phyloP scores from a whole-genome alignment of 2,113 vertebrate genomes.

The Gila orcuttii region DNA sequence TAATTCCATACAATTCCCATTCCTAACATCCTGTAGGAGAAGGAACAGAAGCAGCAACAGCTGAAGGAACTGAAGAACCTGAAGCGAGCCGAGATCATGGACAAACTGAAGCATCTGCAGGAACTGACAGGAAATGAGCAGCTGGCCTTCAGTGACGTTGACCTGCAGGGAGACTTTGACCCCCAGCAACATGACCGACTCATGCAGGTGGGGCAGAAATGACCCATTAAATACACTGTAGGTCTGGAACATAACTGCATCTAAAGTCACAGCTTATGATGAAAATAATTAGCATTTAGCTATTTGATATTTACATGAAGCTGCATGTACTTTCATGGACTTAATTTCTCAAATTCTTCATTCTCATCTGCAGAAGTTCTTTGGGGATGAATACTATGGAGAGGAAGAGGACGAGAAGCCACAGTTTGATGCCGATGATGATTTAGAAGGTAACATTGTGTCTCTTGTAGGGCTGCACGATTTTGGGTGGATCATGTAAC shows the following conservation, averaged over 20 bases:
- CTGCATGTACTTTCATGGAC: neutral
- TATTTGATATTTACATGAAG: neutral
- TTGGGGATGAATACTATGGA: slow-evolving; percentile 84
- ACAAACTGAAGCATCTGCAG: slow-evolving; percentile 81
- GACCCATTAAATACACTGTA: neutral
- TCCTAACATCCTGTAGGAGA: slow-evolving; percentile 72
- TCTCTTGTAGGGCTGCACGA: neutral
- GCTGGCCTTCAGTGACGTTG: slow-evolving; percentile 75
- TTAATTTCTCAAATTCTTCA: neutral
- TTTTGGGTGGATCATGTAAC: too few relatives aligned
- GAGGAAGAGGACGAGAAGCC: slow-evolving; percentile 82
- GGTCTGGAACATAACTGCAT: neutral
- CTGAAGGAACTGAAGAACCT: slow-evolving; percentile 91
- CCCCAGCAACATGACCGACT: slow-evolving; percentile 82
- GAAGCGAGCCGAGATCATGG: slow-evolving; percentile 84
- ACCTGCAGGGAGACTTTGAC: slow-evolving; percentile 85
- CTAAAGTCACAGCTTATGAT: neutral
- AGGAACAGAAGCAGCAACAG: slow-evolving; percentile 84
- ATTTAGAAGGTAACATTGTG: slow-evolving; percentile 74
- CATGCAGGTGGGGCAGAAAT: slow-evolving; percentile 80
- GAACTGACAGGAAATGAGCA: slow-evolving; percentile 81
- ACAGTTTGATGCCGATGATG: slow-evolving; percentile 83
- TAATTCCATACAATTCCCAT: neutral
- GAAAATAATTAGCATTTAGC: neutral
- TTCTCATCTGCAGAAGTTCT: slow-evolving; percentile 75